Conservation (phyloP, 1,140 invertebrate genomes). For the Telenomus remus region DNA sequence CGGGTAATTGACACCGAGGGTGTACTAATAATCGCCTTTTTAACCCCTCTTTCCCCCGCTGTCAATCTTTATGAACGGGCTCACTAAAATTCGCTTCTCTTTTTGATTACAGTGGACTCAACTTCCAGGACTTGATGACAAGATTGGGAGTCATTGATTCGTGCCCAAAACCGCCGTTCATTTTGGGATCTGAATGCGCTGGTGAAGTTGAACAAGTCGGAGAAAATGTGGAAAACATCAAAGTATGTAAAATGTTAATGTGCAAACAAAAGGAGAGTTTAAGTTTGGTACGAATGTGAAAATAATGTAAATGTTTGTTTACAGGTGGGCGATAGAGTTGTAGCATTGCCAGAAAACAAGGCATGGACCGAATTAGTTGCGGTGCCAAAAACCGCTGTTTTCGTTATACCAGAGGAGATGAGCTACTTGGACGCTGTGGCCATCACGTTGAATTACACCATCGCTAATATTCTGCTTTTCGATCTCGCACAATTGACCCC, state of each 20-base stretch:
- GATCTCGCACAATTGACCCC: conserved; percentile 85
- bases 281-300: neutral
- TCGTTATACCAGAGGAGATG: conserved; percentile 86
- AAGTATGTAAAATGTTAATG: conserved; percentile 77
- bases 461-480: conserved; percentile 90
- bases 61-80: neutral
- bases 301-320: conserved; percentile 32
- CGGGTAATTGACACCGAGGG: conserved; percentile 29
- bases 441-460: conserved; percentile 89
- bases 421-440: conserved; percentile 87
- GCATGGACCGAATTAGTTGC: conserved; percentile 91
- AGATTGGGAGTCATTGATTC: conserved; percentile 89
- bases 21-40: conserved; percentile 21
- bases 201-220: conserved; percentile 89
- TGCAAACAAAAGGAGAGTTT: neutral
- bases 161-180: conserved; percentile 89
- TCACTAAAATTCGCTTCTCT: conserved; percentile 20
- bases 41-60: neutral
- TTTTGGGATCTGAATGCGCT: conserved; percentile 91
- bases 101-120: conserved; percentile 81
- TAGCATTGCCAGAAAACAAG: conserved; percentile 87
- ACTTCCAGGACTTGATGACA: conserved; percentile 91
- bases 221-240: conserved; percentile 87
- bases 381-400: conserved; percentile 86
- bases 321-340: conserved; percentile 90